These are phyloP conservation scores for Aulostomus chinensis DNA, from an alignment of 2,797 vertebrate genomes.

Conservation along the genomic window DNA sequence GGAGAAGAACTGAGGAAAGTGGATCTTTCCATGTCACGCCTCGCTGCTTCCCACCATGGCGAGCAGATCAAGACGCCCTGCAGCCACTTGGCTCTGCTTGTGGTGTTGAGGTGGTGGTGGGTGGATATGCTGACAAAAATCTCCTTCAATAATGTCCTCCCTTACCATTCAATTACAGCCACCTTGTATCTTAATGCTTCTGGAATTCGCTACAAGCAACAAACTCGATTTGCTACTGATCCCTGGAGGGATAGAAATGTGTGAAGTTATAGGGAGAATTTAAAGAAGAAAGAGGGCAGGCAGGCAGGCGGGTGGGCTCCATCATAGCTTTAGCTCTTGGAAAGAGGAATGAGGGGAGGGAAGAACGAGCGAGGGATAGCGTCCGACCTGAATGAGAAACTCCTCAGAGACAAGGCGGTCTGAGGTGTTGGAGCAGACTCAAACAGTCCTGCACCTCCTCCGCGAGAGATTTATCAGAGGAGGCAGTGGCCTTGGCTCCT, in stretches of 20 bases:
- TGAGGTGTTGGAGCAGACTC: conserved; percentile 39
- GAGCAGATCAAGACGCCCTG: conserved; percentile 32
- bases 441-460: conserved; percentile 47
- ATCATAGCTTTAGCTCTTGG: conserved; percentile 39
- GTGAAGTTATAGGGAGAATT: conserved; percentile 51
- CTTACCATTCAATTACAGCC: conserved; percentile 78
- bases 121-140: conserved; percentile 62
- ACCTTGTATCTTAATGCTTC: conserved; percentile 69
- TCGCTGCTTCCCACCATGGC: conserved; percentile 24
- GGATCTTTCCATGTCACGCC: no score
- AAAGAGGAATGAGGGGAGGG: conserved; percentile 2
- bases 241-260: conserved; percentile 51
- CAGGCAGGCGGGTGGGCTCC: conserved; percentile 29
- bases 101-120: conserved; percentile 36
- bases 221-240: conserved; percentile 64
- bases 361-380: conserved; percentile 3
- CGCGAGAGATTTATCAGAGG: conserved; percentile 63
- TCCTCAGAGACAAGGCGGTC: conserved; percentile 51
- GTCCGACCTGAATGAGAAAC: conserved; percentile 57
- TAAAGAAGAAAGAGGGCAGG: conserved; percentile 47
- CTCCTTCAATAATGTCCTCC: conserved; percentile 70
- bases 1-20: no score
- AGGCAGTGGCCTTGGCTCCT: conserved; percentile 60
- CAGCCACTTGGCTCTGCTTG: conserved; percentile 29
- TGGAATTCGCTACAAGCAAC: conserved; percentile 57